phyloP scores from a whole-genome alignment of 2,113 vertebrate genomes.

The Cololabis saira region DNA sequence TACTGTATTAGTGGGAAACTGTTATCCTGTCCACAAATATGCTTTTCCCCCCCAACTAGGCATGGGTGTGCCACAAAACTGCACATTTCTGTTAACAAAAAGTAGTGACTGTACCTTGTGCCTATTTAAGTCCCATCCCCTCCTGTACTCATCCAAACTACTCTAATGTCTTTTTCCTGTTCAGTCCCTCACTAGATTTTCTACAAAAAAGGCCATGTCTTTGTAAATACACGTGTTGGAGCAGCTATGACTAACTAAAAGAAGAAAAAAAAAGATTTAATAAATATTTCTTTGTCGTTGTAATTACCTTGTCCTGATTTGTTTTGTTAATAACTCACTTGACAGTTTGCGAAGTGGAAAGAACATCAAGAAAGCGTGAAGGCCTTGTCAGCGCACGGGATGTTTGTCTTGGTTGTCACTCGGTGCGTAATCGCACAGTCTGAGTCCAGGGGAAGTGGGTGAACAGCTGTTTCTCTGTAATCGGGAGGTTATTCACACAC shows the following conservation, averaged over 20 bases:
- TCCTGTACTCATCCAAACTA: slow-evolving; percentile 41
- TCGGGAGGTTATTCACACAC: slow-evolving; percentile 59
- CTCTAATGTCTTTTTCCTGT: slow-evolving; percentile 55
- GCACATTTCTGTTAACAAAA: slow-evolving; percentile 45
- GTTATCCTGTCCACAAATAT: slow-evolving; percentile 29
- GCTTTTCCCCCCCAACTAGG: slow-evolving; percentile 17
- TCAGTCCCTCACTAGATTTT: slow-evolving; percentile 58
- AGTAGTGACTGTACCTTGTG: slow-evolving; percentile 59
- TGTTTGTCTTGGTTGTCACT: slow-evolving; percentile 46
- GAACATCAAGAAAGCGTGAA: slow-evolving; percentile 11
- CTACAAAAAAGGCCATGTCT: slow-evolving; percentile 89
- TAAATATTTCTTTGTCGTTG: slow-evolving; percentile 83
- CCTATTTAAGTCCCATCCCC: slow-evolving; percentile 36
- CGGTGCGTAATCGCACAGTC: slow-evolving; percentile 33
- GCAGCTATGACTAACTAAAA: slow-evolving; percentile 92
- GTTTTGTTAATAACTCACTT: slow-evolving; percentile 21
- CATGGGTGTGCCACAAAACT: slow-evolving; percentile 47
- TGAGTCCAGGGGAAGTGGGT: slow-evolving; percentile 37
- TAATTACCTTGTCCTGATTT: slow-evolving; percentile 52
- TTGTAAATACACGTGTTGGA: slow-evolving; percentile 99
- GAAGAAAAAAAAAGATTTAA: slow-evolving; percentile 74
- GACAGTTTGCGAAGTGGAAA: slow-evolving; percentile 20
- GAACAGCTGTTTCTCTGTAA: slow-evolving; percentile 64
- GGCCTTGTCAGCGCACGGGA: neutral
- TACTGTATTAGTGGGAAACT: slow-evolving; percentile 20